phyloP scores from a whole-genome alignment of 2,113 vertebrate genomes.

The Serilophus lunatus region DNA sequence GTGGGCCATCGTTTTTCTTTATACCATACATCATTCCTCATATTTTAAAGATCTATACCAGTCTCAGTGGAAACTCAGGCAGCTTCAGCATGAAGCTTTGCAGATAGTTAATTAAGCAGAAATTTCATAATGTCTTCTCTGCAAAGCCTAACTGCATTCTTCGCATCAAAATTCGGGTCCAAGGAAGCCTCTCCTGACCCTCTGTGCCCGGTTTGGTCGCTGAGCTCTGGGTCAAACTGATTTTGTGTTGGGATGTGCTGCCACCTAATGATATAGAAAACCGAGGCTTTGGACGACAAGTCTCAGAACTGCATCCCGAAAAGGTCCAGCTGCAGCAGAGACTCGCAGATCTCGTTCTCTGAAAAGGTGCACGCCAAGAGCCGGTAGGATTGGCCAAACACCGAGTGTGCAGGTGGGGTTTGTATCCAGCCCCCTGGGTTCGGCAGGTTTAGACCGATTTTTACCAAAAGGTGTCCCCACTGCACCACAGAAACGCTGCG shows the following conservation, averaged over 20 bases:
- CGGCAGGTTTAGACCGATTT: background rate
- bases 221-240: background rate
- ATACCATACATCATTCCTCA: background rate
- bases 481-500: background rate
- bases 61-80: background rate
- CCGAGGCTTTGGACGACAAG: background rate
- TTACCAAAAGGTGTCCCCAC: background rate
- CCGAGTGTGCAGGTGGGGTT: rapidly evolving
- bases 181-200: background rate
- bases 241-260: slow-evolving; percentile 2
- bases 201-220: rapidly evolving
- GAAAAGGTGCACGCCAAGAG: rapidly evolving
- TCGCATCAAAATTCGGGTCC: rapidly evolving
- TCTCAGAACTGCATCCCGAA: background rate
- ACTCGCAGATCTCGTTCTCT: too few relatives aligned
- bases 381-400: rapidly evolving
- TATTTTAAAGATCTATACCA: background rate
- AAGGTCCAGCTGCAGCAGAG: background rate
- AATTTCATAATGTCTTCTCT: background rate
- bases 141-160: background rate
- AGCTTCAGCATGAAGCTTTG: background rate
- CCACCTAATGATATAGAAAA: background rate
- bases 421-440: rapidly evolving
- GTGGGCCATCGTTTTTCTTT: background rate
- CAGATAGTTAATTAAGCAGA: too few relatives aligned